phyloP scores from a whole-genome alignment of 2,888 invertebrate genomes.

The Terebella lapidaria region DNA sequence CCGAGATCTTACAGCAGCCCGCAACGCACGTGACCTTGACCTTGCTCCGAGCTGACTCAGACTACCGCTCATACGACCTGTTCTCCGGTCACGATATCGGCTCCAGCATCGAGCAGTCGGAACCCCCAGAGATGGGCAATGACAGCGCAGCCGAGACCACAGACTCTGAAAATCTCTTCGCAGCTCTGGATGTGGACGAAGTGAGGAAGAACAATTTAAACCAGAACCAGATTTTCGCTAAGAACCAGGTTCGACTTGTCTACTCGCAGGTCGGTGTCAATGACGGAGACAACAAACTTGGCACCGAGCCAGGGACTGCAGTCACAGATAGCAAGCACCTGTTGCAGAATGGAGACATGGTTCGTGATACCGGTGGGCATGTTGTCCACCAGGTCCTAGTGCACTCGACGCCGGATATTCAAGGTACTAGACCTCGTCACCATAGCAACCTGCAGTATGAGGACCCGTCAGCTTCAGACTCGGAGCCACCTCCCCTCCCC shows the following conservation, averaged over 20 bases:
- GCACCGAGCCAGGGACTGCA: background rate
- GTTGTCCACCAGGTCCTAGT: background rate
- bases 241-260: background rate
- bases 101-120: background rate
- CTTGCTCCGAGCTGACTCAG: background rate
- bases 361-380: background rate
- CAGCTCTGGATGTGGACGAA: background rate
- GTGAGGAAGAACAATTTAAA: background rate
- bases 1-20: background rate
- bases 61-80: background rate
- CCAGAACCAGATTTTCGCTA: slow-evolving; percentile 3
- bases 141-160: background rate
- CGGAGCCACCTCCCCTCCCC: background rate
- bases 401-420: background rate
- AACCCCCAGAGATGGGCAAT: background rate
- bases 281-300: background rate
- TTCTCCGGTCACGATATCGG: background rate
- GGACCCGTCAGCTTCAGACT: too few species aligned
- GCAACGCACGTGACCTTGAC: background rate
- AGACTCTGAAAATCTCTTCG: background rate
- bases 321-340: background rate
- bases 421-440: background rate
- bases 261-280: background rate
- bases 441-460: background rate
- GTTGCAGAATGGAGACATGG: background rate